Base-by-base conservation (phyloP, 2,888 invertebrate genomes). In the Carpatolechia fugitivella region DNA sequence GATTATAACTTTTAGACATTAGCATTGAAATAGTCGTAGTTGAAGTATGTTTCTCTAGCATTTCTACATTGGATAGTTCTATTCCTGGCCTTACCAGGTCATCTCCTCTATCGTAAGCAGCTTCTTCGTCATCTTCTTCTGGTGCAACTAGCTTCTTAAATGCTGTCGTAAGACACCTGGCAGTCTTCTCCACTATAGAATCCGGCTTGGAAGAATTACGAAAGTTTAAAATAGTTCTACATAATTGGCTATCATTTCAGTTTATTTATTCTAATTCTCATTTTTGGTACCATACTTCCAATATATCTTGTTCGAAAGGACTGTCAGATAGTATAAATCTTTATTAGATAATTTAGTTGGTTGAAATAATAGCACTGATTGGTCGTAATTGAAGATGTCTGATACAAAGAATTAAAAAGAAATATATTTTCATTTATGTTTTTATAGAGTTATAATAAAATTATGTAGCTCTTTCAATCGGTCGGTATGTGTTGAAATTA, bases 41-140 rank as follows among this genome's bases (percentile, higher is more conserved):
- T 16, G n/a, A 10, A 29, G n/a, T 20, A 46, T 1, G 4, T 31
- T 31, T 8, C 0, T 49, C 49, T 49, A 49, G 48, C 48, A 8
- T 18, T 1, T 33, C 33, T 7, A 18, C 10, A 1, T 46, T 31
- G 1, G 29, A 1, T 16, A 10, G 10, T 7, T 47, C 14, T 14
- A 13, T n/a, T 38, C 59, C 67, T 59, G 64, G 61, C 60, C 72
- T 93, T 94, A 95, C 95, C 95, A 95, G 90, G 82, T 94, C 94
- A 63, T 93, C 93, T 56, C 91, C 93, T 76, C 92, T 92, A 70
- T 92, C 93, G 68, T 93, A 94, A 59, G 92, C 93, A 50, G 93
- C 92, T 63, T 92, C 92, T 64, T 92, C 92, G 53, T 78, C 78
- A 47, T 91, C 91, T 40, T 82, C 66, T 48, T 74, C 80, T 52